Base-by-base conservation (phyloP, 2,888 invertebrate species). In the Mechanitis mazaeus region DNA sequence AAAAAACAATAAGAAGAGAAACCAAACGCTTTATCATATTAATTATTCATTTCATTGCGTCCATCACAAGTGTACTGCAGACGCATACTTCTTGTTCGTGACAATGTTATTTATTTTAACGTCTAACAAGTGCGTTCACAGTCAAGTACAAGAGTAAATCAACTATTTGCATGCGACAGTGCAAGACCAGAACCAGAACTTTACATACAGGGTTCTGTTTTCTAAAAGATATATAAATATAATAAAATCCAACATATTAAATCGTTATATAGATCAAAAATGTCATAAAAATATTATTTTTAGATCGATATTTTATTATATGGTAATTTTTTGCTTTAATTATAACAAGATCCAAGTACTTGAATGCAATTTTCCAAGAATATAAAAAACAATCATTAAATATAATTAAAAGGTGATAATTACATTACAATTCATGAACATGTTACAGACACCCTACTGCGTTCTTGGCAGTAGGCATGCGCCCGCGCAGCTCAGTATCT, bases 11-110 rank as follows among this genome's bases (percentile, higher is more conserved):
- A 35, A 35, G 2, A 42, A 42, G 2, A 42, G 7, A 42, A 54
- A 50, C 12, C 20, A 47, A 47, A 42, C 12, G 38, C 47, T 58
- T 58, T 47, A 58, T 57, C 58, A 60, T 20, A 45, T 28, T 31
- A 83, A 83, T 83, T 82, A 83, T 79, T 85, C 81, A 84, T 83
- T 79, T 83, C 76, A 83, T 78, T 78, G 78, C 77, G 70, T 65
- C 74, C 69, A 74, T 82, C 80, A 72, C 65, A 69, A 70, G 63
- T 67, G 68, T 72, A 72, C 72, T 69, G 68, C 78, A 80, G 81
- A 79, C 83, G 65, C 77, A 80, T 85, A 75, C 72, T 71, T 84
- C 81, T 81, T 75, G 69, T 65, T 50, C 55, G 75, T 75, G 86
- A 84, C 85, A 74, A 71, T 81, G 79, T 83, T 82, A 85, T 86